A percentile compares a stretch with the other conserved stretches of the same genome.
phyloP scores from a whole-genome alignment of 2,888 invertebrate genomes.

The Epistrophe eligans region DNA sequence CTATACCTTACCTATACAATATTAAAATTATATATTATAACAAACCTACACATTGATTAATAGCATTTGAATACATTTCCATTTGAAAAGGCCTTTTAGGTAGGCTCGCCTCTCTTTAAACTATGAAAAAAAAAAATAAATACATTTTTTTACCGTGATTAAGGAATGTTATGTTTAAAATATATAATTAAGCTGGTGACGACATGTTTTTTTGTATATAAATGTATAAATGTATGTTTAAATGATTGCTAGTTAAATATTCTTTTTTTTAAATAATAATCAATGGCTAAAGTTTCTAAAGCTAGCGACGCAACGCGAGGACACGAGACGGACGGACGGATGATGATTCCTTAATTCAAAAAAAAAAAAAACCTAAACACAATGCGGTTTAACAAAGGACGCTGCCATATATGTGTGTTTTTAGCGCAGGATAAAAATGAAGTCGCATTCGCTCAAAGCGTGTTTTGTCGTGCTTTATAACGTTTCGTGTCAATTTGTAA shows the following conservation, averaged over 20 bases:
- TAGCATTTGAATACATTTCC: constrained; percentile 4
- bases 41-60: constrained; percentile 15
- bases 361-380: constrained; percentile 19
- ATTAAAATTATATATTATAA: constrained; percentile 18
- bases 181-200: constrained; percentile 42
- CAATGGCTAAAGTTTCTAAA: constrained; percentile 24
- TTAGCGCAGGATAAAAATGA: constrained; percentile 38
- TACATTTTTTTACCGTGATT: constrained; percentile 41
- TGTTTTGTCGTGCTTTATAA: constrained; percentile 48
- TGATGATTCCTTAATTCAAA: constrained; percentile 38
- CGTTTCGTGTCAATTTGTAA: constrained; percentile 58
- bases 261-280: constrained; percentile 19
- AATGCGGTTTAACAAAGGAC: constrained; percentile 22
- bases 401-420: constrained; percentile 45
- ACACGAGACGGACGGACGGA: not conserved
- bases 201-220: not conserved
- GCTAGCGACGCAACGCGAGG: not conserved
- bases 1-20: no score
- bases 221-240: not conserved
- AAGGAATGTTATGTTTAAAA: constrained; percentile 26
- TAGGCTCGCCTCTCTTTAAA: constrained; percentile 1
- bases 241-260: not conserved
- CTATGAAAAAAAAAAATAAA: not conserved
- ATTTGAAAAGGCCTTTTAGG: not conserved
- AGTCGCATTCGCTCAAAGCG: constrained; percentile 41